phyloP scores from a whole-genome alignment of 2,113 vertebrate genomes.

The Irena cyanogastra region DNA sequence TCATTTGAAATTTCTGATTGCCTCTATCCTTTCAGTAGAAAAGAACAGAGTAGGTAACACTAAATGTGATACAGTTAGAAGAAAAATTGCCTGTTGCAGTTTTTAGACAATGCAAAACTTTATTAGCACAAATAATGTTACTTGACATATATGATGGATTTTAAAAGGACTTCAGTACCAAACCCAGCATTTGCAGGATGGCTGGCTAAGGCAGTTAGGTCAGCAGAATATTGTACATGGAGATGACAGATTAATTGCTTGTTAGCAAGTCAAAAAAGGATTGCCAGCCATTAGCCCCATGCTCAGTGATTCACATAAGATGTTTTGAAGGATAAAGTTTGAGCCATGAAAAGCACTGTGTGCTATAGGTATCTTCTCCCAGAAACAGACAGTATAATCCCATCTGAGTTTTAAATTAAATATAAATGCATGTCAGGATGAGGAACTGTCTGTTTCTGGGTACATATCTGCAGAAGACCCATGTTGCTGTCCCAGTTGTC shows the following conservation, averaged over 20 bases:
- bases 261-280: not conserved
- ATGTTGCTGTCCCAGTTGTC: rapidly evolving
- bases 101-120: not conserved
- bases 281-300: not conserved
- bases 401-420: not conserved
- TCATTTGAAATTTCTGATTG: not conserved
- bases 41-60: not conserved
- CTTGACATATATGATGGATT: not conserved
- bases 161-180: not conserved
- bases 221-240: not conserved
- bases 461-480: not conserved
- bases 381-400: not conserved
- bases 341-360: not conserved
- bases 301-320: not conserved
- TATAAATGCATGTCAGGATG: not conserved
- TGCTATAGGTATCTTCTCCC: not conserved
- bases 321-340: not conserved
- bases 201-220: not conserved
- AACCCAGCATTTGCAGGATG: not conserved
- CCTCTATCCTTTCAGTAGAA: not conserved
- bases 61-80: not conserved
- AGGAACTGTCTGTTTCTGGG: not conserved
- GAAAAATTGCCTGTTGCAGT: not conserved
- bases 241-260: not conserved
- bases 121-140: not conserved